Conservation (phyloP, 2,888 invertebrate genomes). For the Eucera pruinosa region DNA sequence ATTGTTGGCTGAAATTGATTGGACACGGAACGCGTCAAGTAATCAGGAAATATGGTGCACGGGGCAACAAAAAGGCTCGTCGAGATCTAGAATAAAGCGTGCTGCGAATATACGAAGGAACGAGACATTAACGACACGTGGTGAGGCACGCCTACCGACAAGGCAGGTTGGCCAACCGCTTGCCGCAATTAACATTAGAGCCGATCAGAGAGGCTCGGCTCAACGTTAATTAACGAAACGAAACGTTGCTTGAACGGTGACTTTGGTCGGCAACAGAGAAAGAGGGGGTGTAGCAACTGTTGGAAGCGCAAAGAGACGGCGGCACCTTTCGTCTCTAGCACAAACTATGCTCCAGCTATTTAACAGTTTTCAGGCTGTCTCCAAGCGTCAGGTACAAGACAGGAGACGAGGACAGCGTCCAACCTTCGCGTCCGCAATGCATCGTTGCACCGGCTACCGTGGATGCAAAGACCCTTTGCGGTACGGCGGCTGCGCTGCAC, state of each 20-base stretch:
- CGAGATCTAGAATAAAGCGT: conserved; percentile 51
- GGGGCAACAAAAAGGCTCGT: conserved; percentile 30
- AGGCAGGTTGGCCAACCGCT: conserved; percentile 68
- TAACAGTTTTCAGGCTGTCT: conserved; percentile 69
- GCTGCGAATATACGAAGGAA: conserved; percentile 40
- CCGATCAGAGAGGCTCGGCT: conserved; percentile 67
- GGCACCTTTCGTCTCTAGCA: conserved; percentile 73
- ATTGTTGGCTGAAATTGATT: conserved; percentile 61
- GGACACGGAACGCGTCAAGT: conserved; percentile 35
- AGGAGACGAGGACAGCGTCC: conserved; percentile 68
- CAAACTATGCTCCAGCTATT: conserved; percentile 66
- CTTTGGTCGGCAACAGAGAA: conserved; percentile 21
- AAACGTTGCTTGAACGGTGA: conserved; percentile 51
- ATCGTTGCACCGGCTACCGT: conserved; percentile 54
- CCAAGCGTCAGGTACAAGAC: conserved; percentile 66
- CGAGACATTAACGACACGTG: conserved; percentile 67
- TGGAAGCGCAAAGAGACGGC: conserved; percentile 66
- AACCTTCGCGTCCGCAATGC: conserved; percentile 54
- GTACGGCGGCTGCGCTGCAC: conserved; percentile 49
- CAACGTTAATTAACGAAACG: conserved; percentile 81
- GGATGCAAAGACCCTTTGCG: conserved; percentile 27
- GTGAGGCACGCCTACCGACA: conserved; percentile 67
- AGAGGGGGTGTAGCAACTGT: conserved; percentile 44
- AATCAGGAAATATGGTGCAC: conserved; percentile 46
- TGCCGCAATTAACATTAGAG: conserved; percentile 78